Base-by-base conservation (phyloP, 2,888 invertebrate genomes). In the Silvanus unidentatus region DNA sequence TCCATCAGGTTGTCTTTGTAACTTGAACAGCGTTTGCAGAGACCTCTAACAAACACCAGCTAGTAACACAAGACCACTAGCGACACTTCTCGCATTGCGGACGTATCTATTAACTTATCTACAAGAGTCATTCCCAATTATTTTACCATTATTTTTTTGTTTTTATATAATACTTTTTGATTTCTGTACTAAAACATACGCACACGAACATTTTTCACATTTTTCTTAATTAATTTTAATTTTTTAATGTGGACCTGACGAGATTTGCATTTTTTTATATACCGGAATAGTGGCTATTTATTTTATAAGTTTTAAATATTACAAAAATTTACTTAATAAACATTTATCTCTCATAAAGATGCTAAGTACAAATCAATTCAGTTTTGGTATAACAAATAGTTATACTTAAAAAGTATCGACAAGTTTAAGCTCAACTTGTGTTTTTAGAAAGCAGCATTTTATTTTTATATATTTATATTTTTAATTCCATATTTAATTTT, bases 161-260 rank as follows among this genome's bases (percentile, higher is more conserved):
- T 9, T 28, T 35, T 35, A 35, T 37, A 61, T 62, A 58, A 59
- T 64, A 65, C 65, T n/a, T 65, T 68, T 69, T 69, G 69, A 69
- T 69, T 70, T 68, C 69, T 67, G 66, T 69, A 70, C 70, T 69
- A 71, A 69, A 70, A 71, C 66, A 69, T 69, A 67, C 68, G 65
- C 66, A 70, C 69, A 69, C 65, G 67, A 68, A 69, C 65, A 66
- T 58, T 61, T 62, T 65, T 65, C 65, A 68, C 63, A 63, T 58
- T 60, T 61, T 64, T 57, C 62, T 62, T 65, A 37, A 5, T 15
- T 37, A 64, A 60, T 59, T 57, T 57, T 64, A 64, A 48, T 57
- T 57, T n/a, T n/a, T n/a, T n/a, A n/a, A 59, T 56, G 62, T 63
- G 64, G 60, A 65, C 63, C 59, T 64, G 61, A 60, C 58, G 59